Evolutionary conservation across 2,888 invertebrate genomes (phyloP).

Genomic region (Hirtodrosophila alboralis): DNA sequence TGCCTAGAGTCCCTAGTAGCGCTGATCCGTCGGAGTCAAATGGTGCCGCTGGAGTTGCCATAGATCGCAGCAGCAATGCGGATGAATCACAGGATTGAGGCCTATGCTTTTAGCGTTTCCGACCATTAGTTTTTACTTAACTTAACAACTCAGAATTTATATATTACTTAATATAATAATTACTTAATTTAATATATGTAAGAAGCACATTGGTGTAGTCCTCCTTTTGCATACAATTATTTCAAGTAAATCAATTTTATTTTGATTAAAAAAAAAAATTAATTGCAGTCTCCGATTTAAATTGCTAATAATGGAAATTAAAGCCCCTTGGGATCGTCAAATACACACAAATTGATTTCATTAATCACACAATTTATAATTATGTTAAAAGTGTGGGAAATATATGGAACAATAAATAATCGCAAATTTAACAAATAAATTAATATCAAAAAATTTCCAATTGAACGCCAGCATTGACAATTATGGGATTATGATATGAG

Average conservation of each 20-base stretch:
- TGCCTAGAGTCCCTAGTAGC: constrained; percentile 89
- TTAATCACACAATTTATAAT: constrained; percentile 4
- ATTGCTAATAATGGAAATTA: neutral
- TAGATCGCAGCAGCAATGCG: constrained; percentile 82
- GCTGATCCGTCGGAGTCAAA: constrained; percentile 84
- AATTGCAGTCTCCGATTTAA: too few relatives aligned
- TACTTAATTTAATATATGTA: too few relatives aligned
- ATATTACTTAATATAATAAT: too few relatives aligned
- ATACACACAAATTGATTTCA: constrained; percentile 6
- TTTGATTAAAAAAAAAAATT: too few relatives aligned
- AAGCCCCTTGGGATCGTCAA: neutral
- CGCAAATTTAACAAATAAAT: constrained; percentile 16
- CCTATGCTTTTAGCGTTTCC: constrained; percentile 41
- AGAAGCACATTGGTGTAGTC: constrained; percentile 83
- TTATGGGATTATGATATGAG: constrained; percentile 34
- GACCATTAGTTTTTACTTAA: constrained; percentile 79
- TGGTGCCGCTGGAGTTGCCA: constrained; percentile 81
- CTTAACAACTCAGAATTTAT: too few relatives aligned
- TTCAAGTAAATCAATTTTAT: too few relatives aligned
- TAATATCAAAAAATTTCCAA: constrained; percentile 33
- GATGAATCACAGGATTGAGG: constrained; percentile 84
- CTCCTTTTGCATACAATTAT: too few relatives aligned
- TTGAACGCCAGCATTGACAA: constrained; percentile 35
- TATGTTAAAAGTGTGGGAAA: constrained; percentile 24
- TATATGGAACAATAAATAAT: neutral